Conservation (phyloP, 2,888 invertebrate genomes). For the Apocheima hispidaria region DNA sequence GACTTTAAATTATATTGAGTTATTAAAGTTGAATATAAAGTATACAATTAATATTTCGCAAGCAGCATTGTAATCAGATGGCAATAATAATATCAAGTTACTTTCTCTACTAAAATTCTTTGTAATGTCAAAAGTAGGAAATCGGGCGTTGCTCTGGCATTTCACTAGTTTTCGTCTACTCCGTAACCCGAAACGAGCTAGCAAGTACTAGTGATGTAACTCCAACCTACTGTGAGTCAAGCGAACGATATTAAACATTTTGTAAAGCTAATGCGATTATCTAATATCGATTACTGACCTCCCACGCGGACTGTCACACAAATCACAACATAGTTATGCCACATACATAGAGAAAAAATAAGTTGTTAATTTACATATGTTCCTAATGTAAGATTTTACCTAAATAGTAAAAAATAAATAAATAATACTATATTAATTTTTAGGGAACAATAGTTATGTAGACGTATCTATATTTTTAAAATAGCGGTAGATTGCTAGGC, state of each 20-base stretch:
- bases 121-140: constrained; percentile 25
- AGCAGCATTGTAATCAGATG: not conserved
- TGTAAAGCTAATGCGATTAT: constrained; percentile 77
- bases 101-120: constrained; percentile 26
- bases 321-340: constrained; percentile 45
- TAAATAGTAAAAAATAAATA: no score
- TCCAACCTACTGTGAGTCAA: constrained; percentile 64
- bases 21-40: not conserved
- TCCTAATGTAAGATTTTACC: no score
- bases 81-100: not conserved
- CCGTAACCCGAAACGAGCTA: constrained; percentile 36
- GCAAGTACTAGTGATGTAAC: constrained; percentile 56
- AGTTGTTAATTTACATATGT: no score
- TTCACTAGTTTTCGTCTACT: constrained; percentile 31
- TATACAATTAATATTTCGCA: not conserved
- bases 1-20: no score
- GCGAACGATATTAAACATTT: constrained; percentile 64
- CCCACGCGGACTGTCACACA: constrained; percentile 72
- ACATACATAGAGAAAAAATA: not conserved
- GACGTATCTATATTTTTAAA: no score
- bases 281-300: constrained; percentile 76
- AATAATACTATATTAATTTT: no score
- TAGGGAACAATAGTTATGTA: no score
- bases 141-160: constrained; percentile 29
- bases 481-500: no score